Conservation (phyloP, 2,888 invertebrate species). For the Rosalia funebris region DNA sequence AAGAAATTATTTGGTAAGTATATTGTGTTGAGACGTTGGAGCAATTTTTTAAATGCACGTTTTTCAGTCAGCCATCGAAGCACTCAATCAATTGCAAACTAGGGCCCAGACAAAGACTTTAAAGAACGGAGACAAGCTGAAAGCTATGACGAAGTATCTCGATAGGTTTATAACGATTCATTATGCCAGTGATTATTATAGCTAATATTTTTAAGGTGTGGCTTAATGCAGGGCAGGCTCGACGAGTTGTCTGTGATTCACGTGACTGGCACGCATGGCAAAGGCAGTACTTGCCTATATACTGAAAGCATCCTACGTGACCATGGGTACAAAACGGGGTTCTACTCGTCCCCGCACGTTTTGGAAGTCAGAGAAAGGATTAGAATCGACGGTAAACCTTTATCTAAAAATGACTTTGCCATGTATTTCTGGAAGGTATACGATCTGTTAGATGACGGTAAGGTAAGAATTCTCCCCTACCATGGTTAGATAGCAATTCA, state of each 20-base stretch:
- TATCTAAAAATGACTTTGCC: conserved; percentile 79
- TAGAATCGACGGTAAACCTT: conserved; percentile 83
- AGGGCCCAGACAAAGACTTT: too few relatives aligned
- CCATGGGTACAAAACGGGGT: conserved; percentile 89
- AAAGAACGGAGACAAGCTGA: conserved; percentile 5
- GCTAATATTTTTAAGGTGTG: conserved; percentile 65
- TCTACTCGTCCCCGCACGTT: conserved; percentile 96
- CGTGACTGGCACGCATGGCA: conserved; percentile 97
- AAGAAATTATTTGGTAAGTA: conserved; percentile 70
- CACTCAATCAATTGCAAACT: conserved; percentile 10
- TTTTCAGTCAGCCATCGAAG: conserved; percentile 21
- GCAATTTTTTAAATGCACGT: background rate
- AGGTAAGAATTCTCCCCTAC: too few relatives aligned
- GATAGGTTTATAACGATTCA: too few relatives aligned
- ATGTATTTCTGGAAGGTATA: conserved; percentile 86
- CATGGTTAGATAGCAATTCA: too few relatives aligned
- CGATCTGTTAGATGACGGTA: conserved; percentile 67
- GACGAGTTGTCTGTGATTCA: conserved; percentile 88
- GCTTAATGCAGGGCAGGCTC: conserved; percentile 72
- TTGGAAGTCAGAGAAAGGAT: conserved; percentile 92
- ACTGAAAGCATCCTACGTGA: conserved; percentile 87
- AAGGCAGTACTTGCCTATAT: conserved; percentile 95
- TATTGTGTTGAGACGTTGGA: background rate
- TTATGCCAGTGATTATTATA: too few relatives aligned
- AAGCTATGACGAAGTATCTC: background rate